Percentiles rank a stretch among this genome's conserved stretches.
Evolutionary conservation across 2,797 vertebrate species (phyloP).

Genomic region (Pseudocheirus occidentalis): DNA sequence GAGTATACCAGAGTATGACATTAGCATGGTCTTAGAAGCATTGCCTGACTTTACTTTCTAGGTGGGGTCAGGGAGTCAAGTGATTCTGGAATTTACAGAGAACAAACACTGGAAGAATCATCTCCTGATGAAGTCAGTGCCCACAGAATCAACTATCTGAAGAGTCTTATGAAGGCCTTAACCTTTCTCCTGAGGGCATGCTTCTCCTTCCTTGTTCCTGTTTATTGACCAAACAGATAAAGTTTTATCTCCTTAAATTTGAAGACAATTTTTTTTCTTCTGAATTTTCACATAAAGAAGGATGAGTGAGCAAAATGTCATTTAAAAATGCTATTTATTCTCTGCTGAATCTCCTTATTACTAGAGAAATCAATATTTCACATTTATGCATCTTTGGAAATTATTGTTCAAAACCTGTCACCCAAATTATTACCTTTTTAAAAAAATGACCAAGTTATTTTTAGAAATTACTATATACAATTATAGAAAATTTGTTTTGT

Average conservation of each 20-base stretch:
- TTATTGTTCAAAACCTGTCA: neutral
- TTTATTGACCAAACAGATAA: neutral
- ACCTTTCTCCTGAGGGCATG: neutral
- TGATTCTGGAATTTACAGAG: neutral
- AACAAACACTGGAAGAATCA: neutral
- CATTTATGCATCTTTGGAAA: neutral
- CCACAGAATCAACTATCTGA: neutral
- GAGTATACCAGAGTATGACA: neutral
- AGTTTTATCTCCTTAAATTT: neutral
- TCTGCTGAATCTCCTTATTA: neutral
- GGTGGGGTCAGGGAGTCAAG: neutral
- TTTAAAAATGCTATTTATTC: neutral
- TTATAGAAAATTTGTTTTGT: neutral
- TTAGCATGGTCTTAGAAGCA: neutral
- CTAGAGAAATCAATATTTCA: neutral
- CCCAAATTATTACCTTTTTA: neutral
- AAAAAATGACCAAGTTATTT: neutral
- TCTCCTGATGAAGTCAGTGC: neutral
- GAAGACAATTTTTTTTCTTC: neutral
- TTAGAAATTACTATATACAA: neutral
- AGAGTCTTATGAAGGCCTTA: neutral
- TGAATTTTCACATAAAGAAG: neutral
- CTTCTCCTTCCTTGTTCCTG: neutral
- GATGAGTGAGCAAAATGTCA: neutral
- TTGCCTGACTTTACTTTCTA: neutral